Conservation (phyloP, 2,888 invertebrate species). For the Caenorhabditis imperialis region DNA sequence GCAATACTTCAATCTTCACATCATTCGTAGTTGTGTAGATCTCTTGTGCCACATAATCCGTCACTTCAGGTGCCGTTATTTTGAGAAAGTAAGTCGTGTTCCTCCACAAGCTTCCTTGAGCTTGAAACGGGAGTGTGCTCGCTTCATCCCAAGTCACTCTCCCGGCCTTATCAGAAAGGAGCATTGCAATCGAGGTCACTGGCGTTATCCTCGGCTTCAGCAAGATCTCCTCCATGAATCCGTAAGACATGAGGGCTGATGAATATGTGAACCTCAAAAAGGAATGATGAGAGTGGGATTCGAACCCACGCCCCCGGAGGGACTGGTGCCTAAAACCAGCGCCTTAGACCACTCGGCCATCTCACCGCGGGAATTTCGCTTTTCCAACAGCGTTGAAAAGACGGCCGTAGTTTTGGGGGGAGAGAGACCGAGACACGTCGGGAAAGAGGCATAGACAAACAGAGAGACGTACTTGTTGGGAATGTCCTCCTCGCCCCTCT, state of each 20-base stretch:
- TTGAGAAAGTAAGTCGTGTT: constrained; percentile 50
- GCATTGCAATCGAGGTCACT: constrained; percentile 58
- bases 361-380: constrained; percentile 25
- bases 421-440: constrained; percentile 40
- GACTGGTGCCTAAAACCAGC: constrained; percentile 93
- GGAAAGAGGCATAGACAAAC: constrained; percentile 5
- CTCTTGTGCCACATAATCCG: constrained; percentile 31
- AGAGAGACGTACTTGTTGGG: constrained; percentile 37
- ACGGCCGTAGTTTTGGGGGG: no score
- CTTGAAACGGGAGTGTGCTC: constrained; percentile 67
- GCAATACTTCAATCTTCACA: constrained; percentile 40
- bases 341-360: constrained; percentile 91
- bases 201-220: constrained; percentile 60
- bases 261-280: constrained; percentile 44
- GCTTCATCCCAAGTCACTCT: constrained; percentile 66
- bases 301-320: constrained; percentile 80
- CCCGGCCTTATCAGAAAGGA: constrained; percentile 59
- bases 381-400: not conserved
- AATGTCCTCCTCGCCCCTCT: constrained; percentile 50
- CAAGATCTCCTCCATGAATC: constrained; percentile 58
- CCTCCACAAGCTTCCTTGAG: constrained; percentile 44
- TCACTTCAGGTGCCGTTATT: constrained; percentile 31
- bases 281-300: constrained; percentile 69
- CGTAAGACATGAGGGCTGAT: constrained; percentile 57
- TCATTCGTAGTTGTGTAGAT: constrained; percentile 29